Base-by-base conservation (phyloP, 2,113 vertebrate genomes). In the Poeciliopsis prolifica region DNA sequence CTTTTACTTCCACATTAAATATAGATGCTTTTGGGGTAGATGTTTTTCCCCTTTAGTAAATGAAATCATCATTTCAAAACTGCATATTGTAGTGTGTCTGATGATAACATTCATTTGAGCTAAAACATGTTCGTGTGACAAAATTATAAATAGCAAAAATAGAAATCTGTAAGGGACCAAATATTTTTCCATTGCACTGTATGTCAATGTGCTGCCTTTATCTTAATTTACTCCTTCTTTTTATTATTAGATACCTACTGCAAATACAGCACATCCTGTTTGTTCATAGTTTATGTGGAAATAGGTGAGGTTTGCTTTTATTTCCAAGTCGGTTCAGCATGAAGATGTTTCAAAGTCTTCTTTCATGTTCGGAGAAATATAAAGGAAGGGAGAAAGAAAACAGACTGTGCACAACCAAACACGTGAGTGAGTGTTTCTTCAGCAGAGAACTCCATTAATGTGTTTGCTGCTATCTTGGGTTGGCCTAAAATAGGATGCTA, bases 381-480 rank as follows among this genome's bases (percentile, higher is more conserved):
- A 17, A 29, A 42, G 44, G 37, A 29, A 17, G 13, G 19, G 24
- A 33, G 61, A 28, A 7, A 72, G 58, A 4, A 11, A 17, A 31
- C 13, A 22, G 9, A 2, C 51, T 11, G 8, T 61, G 54, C 12
- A 29, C 26, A 17, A 29, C 14, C 22, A 58, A 58, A 40, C 44
- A 48, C 5, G 44, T 48, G 30, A 11, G 4, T 29, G 4, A 63
- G n/a, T 44, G 11, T 31, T 48, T 28, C 11, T 60, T 61, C 62
- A 63, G 0, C 63, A 77, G 68, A 87, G 81, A 68, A 61, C 83
- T 33, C 17, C 66, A 73, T 76, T 28, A 65, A 62, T 17, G 29
- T 37, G 48, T 71, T 61, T 80, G 60, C 68, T 78, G 42, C 63
- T 77, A 28, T 84, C 58, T 82, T 64, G 29, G 54, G 44, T 54